Percentiles rank a stretch among this genome's conserved stretches.
Evolutionary conservation across 2,113 vertebrate species (phyloP).

Genomic region (Ceyx melanurus): DNA sequence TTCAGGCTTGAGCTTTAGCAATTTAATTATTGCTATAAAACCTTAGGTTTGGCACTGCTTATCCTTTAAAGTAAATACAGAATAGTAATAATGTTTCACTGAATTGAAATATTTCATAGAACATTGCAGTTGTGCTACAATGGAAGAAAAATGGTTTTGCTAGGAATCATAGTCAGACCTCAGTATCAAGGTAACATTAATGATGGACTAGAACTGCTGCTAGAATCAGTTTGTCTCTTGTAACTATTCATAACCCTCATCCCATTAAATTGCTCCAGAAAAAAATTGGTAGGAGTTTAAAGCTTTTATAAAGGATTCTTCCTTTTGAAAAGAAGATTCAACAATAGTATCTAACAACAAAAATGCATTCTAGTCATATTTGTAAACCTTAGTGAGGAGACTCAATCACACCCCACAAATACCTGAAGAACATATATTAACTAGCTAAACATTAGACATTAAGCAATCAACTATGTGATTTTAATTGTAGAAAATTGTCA

Average conservation of each 20-base stretch:
- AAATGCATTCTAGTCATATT: not conserved
- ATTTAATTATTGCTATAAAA: conserved; percentile 38
- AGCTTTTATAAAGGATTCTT: not conserved
- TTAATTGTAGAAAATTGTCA: not conserved
- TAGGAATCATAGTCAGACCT: not conserved
- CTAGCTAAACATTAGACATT: not conserved
- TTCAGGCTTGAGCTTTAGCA: not conserved
- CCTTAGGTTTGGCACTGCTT: not conserved
- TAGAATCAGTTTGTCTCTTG: not conserved
- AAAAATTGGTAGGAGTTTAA: not conserved
- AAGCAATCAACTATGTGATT: not conserved
- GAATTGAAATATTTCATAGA: not conserved
- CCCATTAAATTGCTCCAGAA: not conserved
- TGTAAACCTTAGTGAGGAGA: not conserved
- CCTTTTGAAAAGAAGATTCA: not conserved
- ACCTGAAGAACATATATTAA: not conserved
- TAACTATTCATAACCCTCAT: not conserved
- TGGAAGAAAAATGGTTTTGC: not conserved
- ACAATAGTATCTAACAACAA: not conserved
- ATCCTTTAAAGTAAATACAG: conserved; percentile 38
- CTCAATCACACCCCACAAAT: not conserved
- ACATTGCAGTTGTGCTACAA: not conserved
- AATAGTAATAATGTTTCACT: not conserved
- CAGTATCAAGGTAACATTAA: not conserved
- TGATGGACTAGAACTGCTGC: not conserved